A percentile compares a stretch with the other conserved stretches of the same genome.
These are phyloP conservation scores for Achatina immaculata DNA, from an alignment of 1,140 invertebrate genomes.

Conservation along the genomic window DNA sequence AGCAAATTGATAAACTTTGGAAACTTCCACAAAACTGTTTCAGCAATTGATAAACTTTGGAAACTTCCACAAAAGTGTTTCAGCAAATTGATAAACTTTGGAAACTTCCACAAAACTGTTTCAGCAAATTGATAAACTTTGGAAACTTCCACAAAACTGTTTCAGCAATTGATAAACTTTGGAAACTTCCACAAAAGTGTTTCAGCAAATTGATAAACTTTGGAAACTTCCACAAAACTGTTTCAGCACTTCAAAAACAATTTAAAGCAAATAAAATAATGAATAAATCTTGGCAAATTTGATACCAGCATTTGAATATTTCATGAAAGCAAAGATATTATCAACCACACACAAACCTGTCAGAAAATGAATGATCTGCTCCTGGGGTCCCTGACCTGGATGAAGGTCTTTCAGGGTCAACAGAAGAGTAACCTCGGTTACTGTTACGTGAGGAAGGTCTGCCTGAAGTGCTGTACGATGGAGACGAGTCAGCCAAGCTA, in stretches of 20 bases:
- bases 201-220: background rate
- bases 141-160: no score
- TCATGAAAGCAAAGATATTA: no score
- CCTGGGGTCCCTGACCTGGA: conserved; percentile 8
- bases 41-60: no score
- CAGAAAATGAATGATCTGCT: conserved; percentile 26
- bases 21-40: no score
- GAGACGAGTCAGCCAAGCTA: background rate
- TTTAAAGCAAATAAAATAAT: no score
- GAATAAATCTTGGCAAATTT: no score
- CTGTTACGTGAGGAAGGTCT: background rate
- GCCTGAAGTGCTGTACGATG: background rate
- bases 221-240: no score
- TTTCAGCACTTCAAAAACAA: no score
- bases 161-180: no score
- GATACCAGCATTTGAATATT: background rate
- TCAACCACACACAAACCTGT: conserved; percentile 2
- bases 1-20: background rate
- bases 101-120: background rate
- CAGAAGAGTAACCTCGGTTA: background rate
- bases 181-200: background rate
- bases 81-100: background rate
- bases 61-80: conserved; percentile 1
- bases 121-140: background rate
- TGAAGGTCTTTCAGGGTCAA: conserved; percentile 10